A percentile compares a stretch with the other conserved stretches of the same genome.
These are phyloP conservation scores for Apus apus DNA, from an alignment of 2,113 vertebrate genomes.

Conservation along the genomic window DNA sequence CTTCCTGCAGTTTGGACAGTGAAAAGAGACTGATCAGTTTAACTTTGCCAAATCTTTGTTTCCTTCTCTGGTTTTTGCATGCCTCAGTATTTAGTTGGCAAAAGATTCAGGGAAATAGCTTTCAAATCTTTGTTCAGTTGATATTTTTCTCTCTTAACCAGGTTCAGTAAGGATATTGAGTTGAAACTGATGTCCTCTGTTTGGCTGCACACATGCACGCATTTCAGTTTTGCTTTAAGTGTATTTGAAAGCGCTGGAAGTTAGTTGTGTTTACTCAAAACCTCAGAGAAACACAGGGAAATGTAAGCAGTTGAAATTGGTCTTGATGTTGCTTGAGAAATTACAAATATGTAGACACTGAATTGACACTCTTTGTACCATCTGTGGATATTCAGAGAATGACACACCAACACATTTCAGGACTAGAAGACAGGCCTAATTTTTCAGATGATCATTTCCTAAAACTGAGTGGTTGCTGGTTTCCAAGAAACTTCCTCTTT, in stretches of 20 bases:
- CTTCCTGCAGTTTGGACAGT: neutral
- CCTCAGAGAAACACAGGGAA: neutral
- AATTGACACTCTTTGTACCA: neutral
- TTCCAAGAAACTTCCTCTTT: neutral
- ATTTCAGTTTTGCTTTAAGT: neutral
- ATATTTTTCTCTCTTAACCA: neutral
- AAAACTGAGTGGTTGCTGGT: neutral
- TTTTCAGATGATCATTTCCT: neutral
- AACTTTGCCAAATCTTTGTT: constrained; percentile 12
- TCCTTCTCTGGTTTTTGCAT: constrained; percentile 2
- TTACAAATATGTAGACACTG: accelerated
- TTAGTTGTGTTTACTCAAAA: neutral
- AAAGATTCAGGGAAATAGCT: neutral
- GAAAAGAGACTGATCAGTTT: neutral
- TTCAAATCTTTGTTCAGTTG: constrained; percentile 4
- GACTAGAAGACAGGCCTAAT: neutral
- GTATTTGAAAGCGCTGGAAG: neutral
- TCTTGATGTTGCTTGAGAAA: neutral
- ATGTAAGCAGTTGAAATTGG: neutral
- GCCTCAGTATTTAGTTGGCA: neutral
- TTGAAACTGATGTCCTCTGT: neutral
- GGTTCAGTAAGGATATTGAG: neutral
- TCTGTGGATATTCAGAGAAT: neutral
- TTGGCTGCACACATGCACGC: neutral
- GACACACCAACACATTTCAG: neutral